phyloP scores from a whole-genome alignment of 2,797 vertebrate species.

The Bufotes viridis region DNA sequence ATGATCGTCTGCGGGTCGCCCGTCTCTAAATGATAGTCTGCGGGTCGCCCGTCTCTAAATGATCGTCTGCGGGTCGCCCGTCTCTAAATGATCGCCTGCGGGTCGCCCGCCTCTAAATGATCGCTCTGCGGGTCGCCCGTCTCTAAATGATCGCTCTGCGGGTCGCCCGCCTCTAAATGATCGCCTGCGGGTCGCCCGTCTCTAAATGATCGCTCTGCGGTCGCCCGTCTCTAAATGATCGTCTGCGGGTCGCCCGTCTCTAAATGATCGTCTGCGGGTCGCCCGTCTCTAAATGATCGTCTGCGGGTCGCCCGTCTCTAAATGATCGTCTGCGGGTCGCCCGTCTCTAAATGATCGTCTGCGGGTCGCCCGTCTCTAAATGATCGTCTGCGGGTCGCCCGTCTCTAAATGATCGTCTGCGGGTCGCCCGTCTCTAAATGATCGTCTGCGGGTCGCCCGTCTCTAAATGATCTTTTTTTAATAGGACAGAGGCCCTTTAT shows the following conservation, averaged over 20 bases:
- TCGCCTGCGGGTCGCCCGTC: neutral
- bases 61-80: neutral
- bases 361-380: neutral
- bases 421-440: too few relatives aligned
- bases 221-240: too few relatives aligned
- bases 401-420: conserved; percentile 19
- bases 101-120: neutral
- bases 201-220: conserved; percentile 15
- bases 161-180: too few relatives aligned
- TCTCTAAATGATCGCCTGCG: too few relatives aligned
- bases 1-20: neutral
- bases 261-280: too few relatives aligned
- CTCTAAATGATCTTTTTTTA: conserved; percentile 10
- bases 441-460: neutral
- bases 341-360: too few relatives aligned
- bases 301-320: too few relatives aligned
- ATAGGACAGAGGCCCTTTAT: too few relatives aligned
- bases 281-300: neutral
- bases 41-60: neutral
- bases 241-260: neutral
- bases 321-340: neutral
- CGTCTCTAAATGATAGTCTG: too few relatives aligned
- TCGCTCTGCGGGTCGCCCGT: too few relatives aligned
- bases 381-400: too few relatives aligned
- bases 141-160: conserved; percentile 16